Percentiles rank a stretch among this genome's conserved stretches.
These are phyloP conservation scores for Chaenogobius annularis DNA, from an alignment of 2,113 vertebrate genomes.

Conservation along the genomic window DNA sequence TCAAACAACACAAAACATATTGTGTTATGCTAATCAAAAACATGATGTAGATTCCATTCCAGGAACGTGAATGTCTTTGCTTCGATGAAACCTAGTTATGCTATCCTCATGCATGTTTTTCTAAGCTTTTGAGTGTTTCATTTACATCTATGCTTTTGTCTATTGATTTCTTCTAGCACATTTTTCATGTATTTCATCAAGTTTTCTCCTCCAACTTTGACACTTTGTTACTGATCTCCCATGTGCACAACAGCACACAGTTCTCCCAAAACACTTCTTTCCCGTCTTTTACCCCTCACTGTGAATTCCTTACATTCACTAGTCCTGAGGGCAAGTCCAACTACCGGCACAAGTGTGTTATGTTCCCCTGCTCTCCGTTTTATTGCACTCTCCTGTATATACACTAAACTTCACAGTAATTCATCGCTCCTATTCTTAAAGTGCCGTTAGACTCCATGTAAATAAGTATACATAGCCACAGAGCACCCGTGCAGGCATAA, in stretches of 20 bases:
- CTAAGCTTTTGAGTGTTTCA: background rate
- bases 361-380: conserved; percentile 37
- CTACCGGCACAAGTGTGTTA: conserved; percentile 42
- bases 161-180: background rate
- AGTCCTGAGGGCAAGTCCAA: conserved; percentile 58
- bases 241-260: conserved; percentile 50
- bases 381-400: conserved; percentile 39
- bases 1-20: too few species aligned
- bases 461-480: conserved; percentile 53
- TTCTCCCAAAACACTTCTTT: conserved; percentile 25
- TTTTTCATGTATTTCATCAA: conserved; percentile 16
- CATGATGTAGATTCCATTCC: too few species aligned
- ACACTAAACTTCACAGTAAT: conserved; percentile 35
- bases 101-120: background rate
- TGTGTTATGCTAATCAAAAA: too few species aligned
- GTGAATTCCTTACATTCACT: conserved; percentile 71
- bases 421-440: conserved; percentile 57
- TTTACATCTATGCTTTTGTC: conserved; percentile 11
- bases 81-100: conserved; percentile 12
- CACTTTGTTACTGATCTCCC: conserved; percentile 20
- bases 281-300: conserved; percentile 46
- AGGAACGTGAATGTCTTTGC: too few species aligned
- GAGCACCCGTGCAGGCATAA: conserved; percentile 51
- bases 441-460: conserved; percentile 53
- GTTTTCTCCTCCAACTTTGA: conserved; percentile 28